phyloP scores from a whole-genome alignment of 2,797 vertebrate genomes.

The Amphiprion clarkii region DNA sequence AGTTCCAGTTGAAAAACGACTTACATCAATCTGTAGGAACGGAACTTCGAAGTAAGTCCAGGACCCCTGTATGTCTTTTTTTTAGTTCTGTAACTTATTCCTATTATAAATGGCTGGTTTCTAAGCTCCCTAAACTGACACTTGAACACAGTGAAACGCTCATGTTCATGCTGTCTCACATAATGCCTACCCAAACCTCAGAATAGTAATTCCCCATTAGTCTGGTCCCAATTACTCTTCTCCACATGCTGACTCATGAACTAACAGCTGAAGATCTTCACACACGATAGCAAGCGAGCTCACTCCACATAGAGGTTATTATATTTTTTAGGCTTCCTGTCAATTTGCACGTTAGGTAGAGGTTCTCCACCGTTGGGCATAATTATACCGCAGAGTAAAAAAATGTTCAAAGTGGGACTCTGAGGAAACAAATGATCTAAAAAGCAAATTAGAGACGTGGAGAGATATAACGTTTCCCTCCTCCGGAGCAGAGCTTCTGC shows the following conservation, averaged over 20 bases:
- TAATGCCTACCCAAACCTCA: conserved; percentile 43
- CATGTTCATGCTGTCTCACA: conserved; percentile 40
- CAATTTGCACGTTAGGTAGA: conserved; percentile 45
- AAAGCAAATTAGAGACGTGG: conserved; percentile 42
- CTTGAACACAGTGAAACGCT: conserved; percentile 12
- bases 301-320: conserved; percentile 37
- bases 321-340: conserved; percentile 37
- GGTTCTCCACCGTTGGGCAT: conserved; percentile 24
- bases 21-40: too few species aligned
- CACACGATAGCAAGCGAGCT: conserved; percentile 56
- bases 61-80: background rate
- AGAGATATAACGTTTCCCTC: conserved; percentile 22
- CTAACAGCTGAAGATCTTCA: conserved; percentile 53
- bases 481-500: conserved; percentile 11
- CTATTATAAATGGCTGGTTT: conserved; percentile 38
- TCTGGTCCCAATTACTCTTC: conserved; percentile 55
- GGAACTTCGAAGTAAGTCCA: too few species aligned
- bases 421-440: conserved; percentile 41
- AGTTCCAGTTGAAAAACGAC: too few species aligned
- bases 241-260: conserved; percentile 56
- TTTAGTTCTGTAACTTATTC: conserved; percentile 4
- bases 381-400: conserved; percentile 39
- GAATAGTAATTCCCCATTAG: conserved; percentile 54
- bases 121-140: conserved; percentile 38
- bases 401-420: conserved; percentile 31